Percentiles rank a stretch among this genome's conserved stretches.
Conservation (phyloP, 2,888 invertebrate genomes). For the Coelinius sp. region DNA sequence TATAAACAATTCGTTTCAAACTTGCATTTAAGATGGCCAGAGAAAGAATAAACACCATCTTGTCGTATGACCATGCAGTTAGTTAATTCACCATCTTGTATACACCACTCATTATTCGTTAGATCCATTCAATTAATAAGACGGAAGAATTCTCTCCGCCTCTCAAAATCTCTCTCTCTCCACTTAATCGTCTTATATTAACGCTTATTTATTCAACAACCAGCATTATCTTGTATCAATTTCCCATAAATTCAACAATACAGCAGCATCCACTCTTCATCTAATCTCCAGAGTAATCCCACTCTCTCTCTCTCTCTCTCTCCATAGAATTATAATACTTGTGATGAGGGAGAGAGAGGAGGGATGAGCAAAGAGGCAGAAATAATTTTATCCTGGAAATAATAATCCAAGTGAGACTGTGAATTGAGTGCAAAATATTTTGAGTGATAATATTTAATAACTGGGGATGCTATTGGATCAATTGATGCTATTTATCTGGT, state of each 20-base stretch:
- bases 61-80: too few species aligned
- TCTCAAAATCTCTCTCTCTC: neutral
- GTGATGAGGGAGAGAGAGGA: neutral
- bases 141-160: neutral
- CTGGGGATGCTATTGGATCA: slow-evolving; percentile 10
- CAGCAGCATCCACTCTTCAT: neutral
- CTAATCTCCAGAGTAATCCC: neutral
- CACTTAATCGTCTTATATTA: slow-evolving; percentile 30
- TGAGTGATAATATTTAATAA: slow-evolving; percentile 25
- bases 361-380: neutral
- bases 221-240: slow-evolving; percentile 24
- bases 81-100: slow-evolving; percentile 21
- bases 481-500: slow-evolving; percentile 58
- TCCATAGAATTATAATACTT: neutral
- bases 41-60: neutral
- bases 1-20: slow-evolving; percentile 37
- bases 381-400: neutral
- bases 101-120: slow-evolving; percentile 18
- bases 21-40: neutral
- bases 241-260: slow-evolving; percentile 8
- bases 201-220: slow-evolving; percentile 26
- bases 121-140: slow-evolving; percentile 7
- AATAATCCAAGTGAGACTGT: neutral
- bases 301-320: neutral
- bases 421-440: slow-evolving; percentile 19